Base-by-base conservation (phyloP, 2,888 invertebrate genomes). In the Monopis laevigella region DNA sequence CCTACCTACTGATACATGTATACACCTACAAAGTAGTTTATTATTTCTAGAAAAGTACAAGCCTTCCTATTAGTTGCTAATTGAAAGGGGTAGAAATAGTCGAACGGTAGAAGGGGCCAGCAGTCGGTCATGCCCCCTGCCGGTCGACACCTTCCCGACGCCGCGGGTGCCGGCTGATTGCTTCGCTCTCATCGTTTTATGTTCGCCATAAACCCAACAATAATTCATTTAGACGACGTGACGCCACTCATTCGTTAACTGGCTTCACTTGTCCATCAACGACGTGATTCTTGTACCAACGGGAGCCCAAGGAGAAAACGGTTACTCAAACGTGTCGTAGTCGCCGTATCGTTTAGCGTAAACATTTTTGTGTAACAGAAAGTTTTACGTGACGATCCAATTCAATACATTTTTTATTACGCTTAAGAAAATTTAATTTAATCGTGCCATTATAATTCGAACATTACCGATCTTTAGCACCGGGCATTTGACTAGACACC, bases 141-240 rank as follows among this genome's bases (percentile, higher is more conserved):
- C 48, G 72, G 52, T 58, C 60, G 63, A 73, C 77, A 74, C 75
- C 77, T 77, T 77, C 74, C 77, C 59, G 60, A 62, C 77, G 56
- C 78, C 56, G 64, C 78, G 75, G 78, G 80, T 70, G 77, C 68
- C 72, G 70, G 64, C 62, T 78, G 78, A 80, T 80, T 80, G 78
- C 78, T 68, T 69, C 72, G 74, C 73, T 71, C 73, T 75, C 77
- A 74, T 75, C 78, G 72, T 71, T 75, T 77, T 75, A 77, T 74
- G 66, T 69, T 69, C 73, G 62, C 64, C 73, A 77, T 77, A 78
- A 80, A 77, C 73, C 77, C 77, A 73, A 77, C 75, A 77, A 78
- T 78, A 73, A 78, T 77, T 78, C 78, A 80, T 80, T 77, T 78
- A 77, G 74, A 71, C 69, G 68, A 78, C 75, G 77, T 78, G 78